Evolutionary conservation across 1,140 invertebrate species (phyloP).

Genomic region (Hypothenemus hampei): DNA sequence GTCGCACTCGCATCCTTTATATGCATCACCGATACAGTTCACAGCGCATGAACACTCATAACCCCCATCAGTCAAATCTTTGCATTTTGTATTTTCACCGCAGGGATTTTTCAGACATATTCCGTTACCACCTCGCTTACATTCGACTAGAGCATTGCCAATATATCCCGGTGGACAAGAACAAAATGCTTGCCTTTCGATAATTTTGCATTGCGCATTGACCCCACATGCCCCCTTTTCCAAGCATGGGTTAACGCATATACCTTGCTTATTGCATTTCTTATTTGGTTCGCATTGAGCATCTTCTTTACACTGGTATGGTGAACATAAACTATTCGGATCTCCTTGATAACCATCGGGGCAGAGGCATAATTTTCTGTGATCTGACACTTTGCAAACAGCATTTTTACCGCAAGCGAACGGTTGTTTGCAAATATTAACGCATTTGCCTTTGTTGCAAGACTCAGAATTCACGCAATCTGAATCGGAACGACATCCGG

Average conservation of each 20-base stretch:
- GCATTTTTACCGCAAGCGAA: constrained; percentile 69
- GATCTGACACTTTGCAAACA: constrained; percentile 67
- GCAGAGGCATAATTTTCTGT: constrained; percentile 77
- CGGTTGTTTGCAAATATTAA: constrained; percentile 65
- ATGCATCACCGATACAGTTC: constrained; percentile 77
- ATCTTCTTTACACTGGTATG: constrained; percentile 70
- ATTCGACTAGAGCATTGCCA: constrained; percentile 76
- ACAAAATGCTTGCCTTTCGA: constrained; percentile 70
- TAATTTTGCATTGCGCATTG: constrained; percentile 81
- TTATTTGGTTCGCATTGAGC: constrained; percentile 75
- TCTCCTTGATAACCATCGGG: constrained; percentile 79
- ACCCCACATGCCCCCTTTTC: constrained; percentile 70
- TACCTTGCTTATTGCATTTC: constrained; percentile 63
- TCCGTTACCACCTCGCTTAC: constrained; percentile 59
- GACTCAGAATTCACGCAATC: constrained; percentile 74
- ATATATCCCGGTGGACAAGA: constrained; percentile 79
- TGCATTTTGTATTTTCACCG: constrained; percentile 76
- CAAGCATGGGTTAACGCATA: constrained; percentile 79
- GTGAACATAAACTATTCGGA: constrained; percentile 65
- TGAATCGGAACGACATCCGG: constrained; percentile 71
- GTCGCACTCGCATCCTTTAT: constrained; percentile 71
- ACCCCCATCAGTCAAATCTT: constrained; percentile 61
- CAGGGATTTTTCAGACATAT: constrained; percentile 76
- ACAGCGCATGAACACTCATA: constrained; percentile 74
- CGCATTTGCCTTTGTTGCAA: constrained; percentile 71